Evolutionary conservation across 2,113 vertebrate species (phyloP), one percentile per base, ranked within the genome.

Genomic region (Chaetura pelagica): DNA sequence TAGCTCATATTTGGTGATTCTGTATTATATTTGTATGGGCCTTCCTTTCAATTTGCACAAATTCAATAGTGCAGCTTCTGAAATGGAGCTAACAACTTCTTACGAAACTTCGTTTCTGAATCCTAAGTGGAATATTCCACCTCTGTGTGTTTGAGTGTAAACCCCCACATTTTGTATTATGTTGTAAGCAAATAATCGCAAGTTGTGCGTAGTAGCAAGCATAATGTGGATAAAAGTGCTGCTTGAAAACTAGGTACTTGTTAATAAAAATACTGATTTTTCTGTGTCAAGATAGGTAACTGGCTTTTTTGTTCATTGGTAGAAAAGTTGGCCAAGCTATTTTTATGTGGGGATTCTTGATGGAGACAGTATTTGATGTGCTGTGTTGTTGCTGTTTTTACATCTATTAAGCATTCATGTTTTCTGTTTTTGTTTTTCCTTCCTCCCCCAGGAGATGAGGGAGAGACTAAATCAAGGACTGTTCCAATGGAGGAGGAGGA

Each of bases 361-460:
- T 19, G 24, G 58, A 69, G 35, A 7, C 4, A 35, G 1, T 7
- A 34, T 12, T 61, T 72, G 3, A 2, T 0, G 4, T 18, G 13
- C 29, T 51, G 10, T 48, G 14, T 64, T 7, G 3, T 51, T 15
- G 12, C 20, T 9, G 8, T 4, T 12, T 82, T 89, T 54, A 3
- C 34, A 4, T 0, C 3, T 6, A 34, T 40, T 61, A 92, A 92
- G 23, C 26, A 12, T 24, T 81, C 68, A 77, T 92, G 82, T 59
- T 90, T 82, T 35, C 72, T 34, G 4, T 6, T 32, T 51, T 64
- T 12, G 26, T 92, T 80, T 69, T 87, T 30, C 58, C 75, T 91
- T 61, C 84, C 61, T 95, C 68, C 78, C 84, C 23, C 96, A 99
- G 99, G 98, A 95, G 99, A 99, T 94, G 99, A 99, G 97, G 98